Evolutionary conservation across 2,797 vertebrate genomes (phyloP), one percentile per base, ranked within the genome.

Genomic region (Antrozous pallidus): DNA sequence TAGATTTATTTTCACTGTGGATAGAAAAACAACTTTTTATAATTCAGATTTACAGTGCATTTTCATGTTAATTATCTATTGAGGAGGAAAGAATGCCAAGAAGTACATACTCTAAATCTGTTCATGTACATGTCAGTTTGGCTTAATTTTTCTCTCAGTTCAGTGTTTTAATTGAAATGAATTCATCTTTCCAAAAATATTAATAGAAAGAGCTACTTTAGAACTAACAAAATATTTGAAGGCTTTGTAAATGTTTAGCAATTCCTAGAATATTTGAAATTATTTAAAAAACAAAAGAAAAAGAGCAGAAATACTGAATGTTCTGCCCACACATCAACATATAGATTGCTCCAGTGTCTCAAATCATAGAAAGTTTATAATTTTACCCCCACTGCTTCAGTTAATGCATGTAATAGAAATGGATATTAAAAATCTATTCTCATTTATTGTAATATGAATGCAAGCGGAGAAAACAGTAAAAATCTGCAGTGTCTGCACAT

Each of bases 371-470:
- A 92, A 88, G 90, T 77, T 49, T 92, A 94, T 89, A 54, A 92
- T 67, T 65, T 90, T 56, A 26, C n/a, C n/a, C 77, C 40, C 42
- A 84, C 65, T 56, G 36, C 38, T 97, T 91, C 49, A 88, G 65
- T 73, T 96, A 95, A 94, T 86, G 74, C 47, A 91, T 78, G 54
- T 67, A 91, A 94, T 74, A 88, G 88, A 95, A 97, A 89, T 82
- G 91, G 51, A 90, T 94, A 88, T 92, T 95, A 96, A 81, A 96
- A 97, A 95, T 93, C 78, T 90, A 87, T 96, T 95, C 87, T 94
- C 74, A 96, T 96, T 96, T 95, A 92, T 93, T 95, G 69, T 87
- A 88, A 82, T 93, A 94, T 90, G 69, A 96, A 95, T 87, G 90
- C 74, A 97, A 96, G 87, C 40, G 7, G 49, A 95, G 81, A 84